phyloP scores from a whole-genome alignment of 2,888 invertebrate species.

The Labia minor region DNA sequence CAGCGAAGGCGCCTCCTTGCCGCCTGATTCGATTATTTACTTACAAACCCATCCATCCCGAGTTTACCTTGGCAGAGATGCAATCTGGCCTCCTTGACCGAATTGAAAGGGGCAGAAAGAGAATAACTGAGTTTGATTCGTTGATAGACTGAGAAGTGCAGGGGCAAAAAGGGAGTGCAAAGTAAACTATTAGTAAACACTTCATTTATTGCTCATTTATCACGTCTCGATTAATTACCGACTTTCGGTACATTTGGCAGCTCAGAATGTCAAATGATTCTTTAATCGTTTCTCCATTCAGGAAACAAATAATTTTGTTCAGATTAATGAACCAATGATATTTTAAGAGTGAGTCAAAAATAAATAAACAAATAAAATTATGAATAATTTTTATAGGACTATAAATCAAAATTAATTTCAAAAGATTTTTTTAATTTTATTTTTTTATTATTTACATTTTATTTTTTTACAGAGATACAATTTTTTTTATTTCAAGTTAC shows the following conservation, averaged over 20 bases:
- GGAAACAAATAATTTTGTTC: constrained; percentile 13
- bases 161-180: background rate
- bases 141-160: too few species aligned
- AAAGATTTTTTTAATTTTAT: too few species aligned
- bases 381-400: background rate
- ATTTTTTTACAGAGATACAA: too few species aligned
- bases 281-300: background rate
- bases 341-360: background rate
- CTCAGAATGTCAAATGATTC: constrained; percentile 13
- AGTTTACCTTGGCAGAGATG: background rate
- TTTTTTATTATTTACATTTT: background rate
- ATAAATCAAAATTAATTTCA: background rate
- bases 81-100: background rate
- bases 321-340: constrained; percentile 4
- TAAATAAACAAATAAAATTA: too few species aligned
- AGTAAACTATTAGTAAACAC: background rate
- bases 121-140: background rate
- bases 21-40: background rate
- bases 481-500: constrained; percentile 13
- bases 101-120: constrained; percentile 13
- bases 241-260: constrained; percentile 8
- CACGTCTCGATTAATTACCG: constrained; percentile 13
- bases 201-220: constrained; percentile 13
- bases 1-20: constrained; percentile 7
- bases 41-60: background rate